Percentiles rank a stretch among this genome's conserved stretches.
Conservation (phyloP, 2,113 vertebrate genomes). For the Pollimyrus isidori region DNA sequence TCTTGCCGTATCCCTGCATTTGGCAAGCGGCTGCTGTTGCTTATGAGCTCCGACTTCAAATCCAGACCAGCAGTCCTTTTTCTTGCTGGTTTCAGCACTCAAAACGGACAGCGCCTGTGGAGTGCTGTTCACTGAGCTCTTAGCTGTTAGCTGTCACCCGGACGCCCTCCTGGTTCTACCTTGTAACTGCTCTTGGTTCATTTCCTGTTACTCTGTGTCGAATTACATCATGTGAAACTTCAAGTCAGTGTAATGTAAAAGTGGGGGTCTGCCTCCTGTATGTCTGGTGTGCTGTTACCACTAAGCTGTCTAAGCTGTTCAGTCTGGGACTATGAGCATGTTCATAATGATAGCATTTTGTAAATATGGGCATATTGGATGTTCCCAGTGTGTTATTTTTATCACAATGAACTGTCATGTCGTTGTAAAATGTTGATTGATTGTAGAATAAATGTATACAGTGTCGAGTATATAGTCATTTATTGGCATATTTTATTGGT, state of each 20-base stretch:
- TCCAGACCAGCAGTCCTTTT: neutral
- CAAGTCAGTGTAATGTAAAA: neutral
- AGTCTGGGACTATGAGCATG: neutral
- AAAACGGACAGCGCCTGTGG: neutral
- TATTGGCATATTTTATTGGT: neutral
- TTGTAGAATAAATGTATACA: neutral
- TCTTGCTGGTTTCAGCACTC: neutral
- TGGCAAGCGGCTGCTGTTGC: neutral
- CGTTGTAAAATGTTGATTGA: neutral
- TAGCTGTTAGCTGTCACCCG: neutral
- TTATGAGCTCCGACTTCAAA: neutral
- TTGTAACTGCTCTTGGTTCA: neutral
- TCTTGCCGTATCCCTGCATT: neutral
- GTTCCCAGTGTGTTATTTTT: neutral
- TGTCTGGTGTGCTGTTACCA: neutral
- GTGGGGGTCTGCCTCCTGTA: neutral
- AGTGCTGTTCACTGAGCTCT: neutral
- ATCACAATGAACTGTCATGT: neutral
- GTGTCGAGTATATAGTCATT: neutral
- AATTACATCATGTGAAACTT: neutral
- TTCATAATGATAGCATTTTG: neutral
- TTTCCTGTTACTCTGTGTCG: neutral
- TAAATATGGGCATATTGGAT: neutral
- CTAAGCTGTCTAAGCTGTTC: neutral
- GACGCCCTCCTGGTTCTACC: neutral